phyloP scores from a whole-genome alignment of 2,113 vertebrate genomes.

The Laticauda laticaudata region DNA sequence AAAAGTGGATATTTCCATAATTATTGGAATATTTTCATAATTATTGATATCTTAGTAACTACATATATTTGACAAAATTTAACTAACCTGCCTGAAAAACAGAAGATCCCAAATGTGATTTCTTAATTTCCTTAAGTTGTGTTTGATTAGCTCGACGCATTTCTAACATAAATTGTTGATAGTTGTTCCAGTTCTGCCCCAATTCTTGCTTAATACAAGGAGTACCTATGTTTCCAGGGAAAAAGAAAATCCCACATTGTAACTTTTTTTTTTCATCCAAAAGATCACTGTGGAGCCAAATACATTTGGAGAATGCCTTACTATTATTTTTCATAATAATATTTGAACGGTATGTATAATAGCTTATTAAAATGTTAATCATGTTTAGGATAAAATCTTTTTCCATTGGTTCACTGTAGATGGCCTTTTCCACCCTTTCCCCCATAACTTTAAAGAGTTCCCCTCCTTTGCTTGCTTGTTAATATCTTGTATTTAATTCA shows the following conservation, averaged over 20 bases:
- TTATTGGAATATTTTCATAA: neutral
- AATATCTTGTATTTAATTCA: neutral
- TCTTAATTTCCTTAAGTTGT: conserved; percentile 32
- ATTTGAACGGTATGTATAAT: neutral
- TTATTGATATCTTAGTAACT: neutral
- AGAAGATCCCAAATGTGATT: neutral
- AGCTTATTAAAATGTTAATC: no score
- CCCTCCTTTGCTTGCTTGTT: neutral
- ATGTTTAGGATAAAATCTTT: neutral
- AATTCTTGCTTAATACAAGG: neutral
- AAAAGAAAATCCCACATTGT: neutral
- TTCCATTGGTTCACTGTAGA: neutral
- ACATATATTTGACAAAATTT: neutral
- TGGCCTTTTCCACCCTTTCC: neutral
- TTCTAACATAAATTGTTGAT: conserved; percentile 32
- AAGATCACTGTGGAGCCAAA: neutral
- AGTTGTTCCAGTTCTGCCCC: neutral
- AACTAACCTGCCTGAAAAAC: conserved; percentile 34
- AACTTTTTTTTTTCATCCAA: neutral
- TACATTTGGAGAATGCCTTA: neutral
- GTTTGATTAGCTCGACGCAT: rapidly evolving
- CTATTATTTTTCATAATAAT: neutral
- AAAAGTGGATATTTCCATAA: neutral
- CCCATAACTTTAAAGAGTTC: neutral
- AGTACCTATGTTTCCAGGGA: rapidly evolving